Conservation (phyloP, 2,888 invertebrate species). For the Synanthedon formicaeformis region DNA sequence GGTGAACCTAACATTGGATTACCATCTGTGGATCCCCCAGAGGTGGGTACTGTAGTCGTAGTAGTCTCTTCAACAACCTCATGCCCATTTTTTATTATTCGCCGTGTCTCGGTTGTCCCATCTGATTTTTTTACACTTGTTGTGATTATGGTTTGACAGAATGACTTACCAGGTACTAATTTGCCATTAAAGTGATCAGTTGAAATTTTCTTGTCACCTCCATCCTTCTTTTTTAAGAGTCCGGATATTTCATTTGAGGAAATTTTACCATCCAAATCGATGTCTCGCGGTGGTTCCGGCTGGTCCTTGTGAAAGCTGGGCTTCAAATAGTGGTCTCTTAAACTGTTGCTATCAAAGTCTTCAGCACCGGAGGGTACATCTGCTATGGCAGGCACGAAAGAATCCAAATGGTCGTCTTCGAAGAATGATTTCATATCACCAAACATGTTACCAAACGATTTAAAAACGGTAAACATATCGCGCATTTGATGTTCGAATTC, state of each 20-base stretch:
- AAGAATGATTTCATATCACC: slow-evolving; percentile 44
- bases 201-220: slow-evolving; percentile 12
- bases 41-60: slow-evolving; percentile 25
- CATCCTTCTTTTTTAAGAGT: slow-evolving; percentile 40
- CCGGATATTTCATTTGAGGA: slow-evolving; percentile 56
- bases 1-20: not conserved
- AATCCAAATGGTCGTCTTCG: slow-evolving; percentile 16
- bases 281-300: slow-evolving; percentile 29
- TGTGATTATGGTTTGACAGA: slow-evolving; percentile 56
- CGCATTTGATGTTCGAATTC: slow-evolving; percentile 34
- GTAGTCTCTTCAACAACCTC: slow-evolving; percentile 50
- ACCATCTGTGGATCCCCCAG: slow-evolving; percentile 12
- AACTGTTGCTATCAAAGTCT: slow-evolving; percentile 27
- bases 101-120: slow-evolving; percentile 49
- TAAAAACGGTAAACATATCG: slow-evolving; percentile 45
- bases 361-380: slow-evolving; percentile 19
- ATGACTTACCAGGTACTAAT: slow-evolving; percentile 43
- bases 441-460: slow-evolving; percentile 43
- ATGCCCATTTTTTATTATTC: slow-evolving; percentile 53
- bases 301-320: slow-evolving; percentile 42
- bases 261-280: slow-evolving; percentile 55
- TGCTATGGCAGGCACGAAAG: slow-evolving; percentile 9
- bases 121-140: slow-evolving; percentile 55
- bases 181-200: slow-evolving; percentile 32
- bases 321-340: slow-evolving; percentile 56